These are phyloP conservation scores for Stegodyphus dumicola DNA, from an alignment of 1,140 invertebrate genomes.

Conservation along the genomic window DNA sequence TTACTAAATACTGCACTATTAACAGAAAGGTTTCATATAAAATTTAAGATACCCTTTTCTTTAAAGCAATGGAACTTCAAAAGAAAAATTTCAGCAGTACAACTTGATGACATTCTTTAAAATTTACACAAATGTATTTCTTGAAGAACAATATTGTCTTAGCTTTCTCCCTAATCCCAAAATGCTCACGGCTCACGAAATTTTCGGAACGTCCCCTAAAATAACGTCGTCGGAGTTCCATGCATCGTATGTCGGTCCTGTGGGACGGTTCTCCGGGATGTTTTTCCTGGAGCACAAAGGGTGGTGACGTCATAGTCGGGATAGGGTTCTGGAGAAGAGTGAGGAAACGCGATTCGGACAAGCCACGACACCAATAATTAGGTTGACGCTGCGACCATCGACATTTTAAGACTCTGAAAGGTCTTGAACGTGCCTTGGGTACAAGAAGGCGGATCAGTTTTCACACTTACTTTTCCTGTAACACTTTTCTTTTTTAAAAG, in stretches of 20 bases:
- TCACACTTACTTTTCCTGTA: not conserved
- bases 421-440: constrained; percentile 26
- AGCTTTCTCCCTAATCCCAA: not conserved
- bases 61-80: not conserved
- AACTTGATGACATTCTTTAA: not conserved
- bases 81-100: not conserved
- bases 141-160: not conserved
- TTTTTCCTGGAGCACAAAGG: constrained; percentile 44
- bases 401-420: constrained; percentile 58
- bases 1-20: not conserved
- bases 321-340: constrained; percentile 36
- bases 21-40: not conserved
- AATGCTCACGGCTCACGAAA: not conserved
- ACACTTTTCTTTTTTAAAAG: not conserved
- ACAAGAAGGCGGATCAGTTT: constrained; percentile 16
- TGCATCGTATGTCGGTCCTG: constrained; percentile 44
- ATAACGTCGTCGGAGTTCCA: not conserved
- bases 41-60: not conserved
- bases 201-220: constrained; percentile 23
- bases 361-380: constrained; percentile 59
- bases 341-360: constrained; percentile 58
- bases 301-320: constrained; percentile 38
- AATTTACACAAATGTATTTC: not conserved
- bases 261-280: constrained; percentile 1
- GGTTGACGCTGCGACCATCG: constrained; percentile 39